Evolutionary conservation across 2,888 invertebrate genomes (phyloP).

Genomic region (Temnothorax ravouxi): DNA sequence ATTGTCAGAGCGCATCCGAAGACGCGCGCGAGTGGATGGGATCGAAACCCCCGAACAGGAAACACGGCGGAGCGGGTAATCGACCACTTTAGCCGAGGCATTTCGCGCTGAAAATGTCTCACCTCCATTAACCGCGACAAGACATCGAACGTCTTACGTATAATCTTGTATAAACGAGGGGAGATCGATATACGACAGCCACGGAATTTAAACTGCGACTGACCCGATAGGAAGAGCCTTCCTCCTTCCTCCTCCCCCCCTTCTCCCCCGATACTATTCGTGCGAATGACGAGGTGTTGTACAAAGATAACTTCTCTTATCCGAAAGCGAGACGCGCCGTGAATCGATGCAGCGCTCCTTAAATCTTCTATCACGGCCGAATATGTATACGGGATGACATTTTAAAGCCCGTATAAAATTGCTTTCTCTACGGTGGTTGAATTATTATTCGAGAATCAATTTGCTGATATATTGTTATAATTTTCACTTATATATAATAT

Average conservation of each 20-base stretch:
- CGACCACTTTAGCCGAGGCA: conserved; percentile 51
- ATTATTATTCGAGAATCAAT: not conserved
- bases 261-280: conserved; percentile 7
- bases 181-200: conserved; percentile 42
- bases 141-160: conserved; percentile 40
- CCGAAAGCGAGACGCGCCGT: conserved; percentile 20
- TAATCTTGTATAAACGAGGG: conserved; percentile 30
- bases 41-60: conserved; percentile 6
- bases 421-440: not conserved
- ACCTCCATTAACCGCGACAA: conserved; percentile 47
- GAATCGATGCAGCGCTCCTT: conserved; percentile 37
- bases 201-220: conserved; percentile 51
- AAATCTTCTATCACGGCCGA: conserved; percentile 37
- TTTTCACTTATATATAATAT: not conserved
- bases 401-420: conserved; percentile 15
- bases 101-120: conserved; percentile 52
- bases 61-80: conserved; percentile 34
- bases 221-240: conserved; percentile 8
- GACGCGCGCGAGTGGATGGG: conserved; percentile 18
- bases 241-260: too few relatives aligned
- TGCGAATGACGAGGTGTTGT: conserved; percentile 21
- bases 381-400: conserved; percentile 1
- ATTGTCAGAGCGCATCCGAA: conserved; percentile 41
- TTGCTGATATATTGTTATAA: not conserved
- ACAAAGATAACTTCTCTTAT: conserved; percentile 20